Evolutionary conservation across 2,113 vertebrate genomes (phyloP), one percentile per base, ranked within the genome.

Genomic region (Oophaga pumilio): DNA sequence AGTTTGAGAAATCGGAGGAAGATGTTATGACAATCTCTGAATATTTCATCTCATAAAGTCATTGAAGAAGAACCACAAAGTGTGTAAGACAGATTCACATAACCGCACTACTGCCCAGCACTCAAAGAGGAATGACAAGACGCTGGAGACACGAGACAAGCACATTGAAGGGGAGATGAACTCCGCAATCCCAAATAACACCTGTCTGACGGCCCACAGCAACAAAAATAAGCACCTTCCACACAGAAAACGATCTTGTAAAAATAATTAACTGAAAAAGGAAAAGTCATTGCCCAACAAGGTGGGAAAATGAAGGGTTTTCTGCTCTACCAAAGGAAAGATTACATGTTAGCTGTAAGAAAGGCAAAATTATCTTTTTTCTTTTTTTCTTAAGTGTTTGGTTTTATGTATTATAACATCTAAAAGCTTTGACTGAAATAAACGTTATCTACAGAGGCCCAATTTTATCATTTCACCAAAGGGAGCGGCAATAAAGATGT

Each of bases 181-280:
- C 49, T 68, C 60, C n/a, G 13, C 28, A 28, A 85, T 28, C 53
- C 53, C 28, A 76, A 85, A 64, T 62, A 85, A 76, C 52, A 57
- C 57, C 68, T 62, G 68, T 62, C 60, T 78, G 85, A 26, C 59
- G 28, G 59, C n/a, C 8, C 62, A 18, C 74, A 14, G 78, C 86
- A 89, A 89, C 10, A 17, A 52, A 90, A 91, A 90, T 90, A 84
- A 85, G 6, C 50, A 80, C 84, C 20, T 0, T 0, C 82, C 33
- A 80, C 87, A 90, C 84, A 76, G 43, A 84, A 89, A 87, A 89
- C 15, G 22, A 88, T 15, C 13, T 88, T 82, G 43, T 80, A 28
- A 84, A 76, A 89, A 91, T 89, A 24, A 28, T 89, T 85, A 90
- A 82, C 68, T 87, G 89, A 79, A 50, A 88, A 15, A n/a, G 90